Conservation (phyloP, 2,113 vertebrate genomes). For the Apteryx mantelli region DNA sequence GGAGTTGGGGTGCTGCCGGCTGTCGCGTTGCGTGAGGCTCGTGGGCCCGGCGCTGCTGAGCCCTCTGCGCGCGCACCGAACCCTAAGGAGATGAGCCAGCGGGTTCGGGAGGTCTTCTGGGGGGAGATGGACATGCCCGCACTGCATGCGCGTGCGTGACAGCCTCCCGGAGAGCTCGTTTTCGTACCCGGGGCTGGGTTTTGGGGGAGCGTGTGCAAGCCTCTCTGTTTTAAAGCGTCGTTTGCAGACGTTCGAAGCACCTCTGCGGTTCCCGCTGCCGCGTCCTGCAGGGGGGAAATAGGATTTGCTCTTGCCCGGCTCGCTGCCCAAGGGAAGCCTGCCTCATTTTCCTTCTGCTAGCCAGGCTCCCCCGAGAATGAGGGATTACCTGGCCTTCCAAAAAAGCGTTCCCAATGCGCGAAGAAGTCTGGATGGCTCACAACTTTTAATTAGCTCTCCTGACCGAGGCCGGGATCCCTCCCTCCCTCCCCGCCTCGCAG, state of each 20-base stretch:
- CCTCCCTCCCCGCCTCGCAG: conserved; percentile 23
- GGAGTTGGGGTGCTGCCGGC: background rate
- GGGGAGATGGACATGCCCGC: background rate
- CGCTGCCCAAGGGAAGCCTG: conserved; percentile 4
- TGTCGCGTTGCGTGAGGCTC: background rate
- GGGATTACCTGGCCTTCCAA: conserved; percentile 67
- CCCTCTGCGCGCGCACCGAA: background rate
- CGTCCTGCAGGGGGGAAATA: background rate
- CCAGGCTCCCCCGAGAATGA: conserved; percentile 32
- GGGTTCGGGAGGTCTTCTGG: background rate
- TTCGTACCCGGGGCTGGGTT: background rate
- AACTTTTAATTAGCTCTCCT: conserved; percentile 70
- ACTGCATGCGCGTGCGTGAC: rapidly evolving
- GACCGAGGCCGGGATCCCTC: conserved; percentile 42
- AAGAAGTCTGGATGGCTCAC: conserved; percentile 57
- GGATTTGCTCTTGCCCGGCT: conserved; percentile 18
- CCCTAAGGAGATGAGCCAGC: background rate
- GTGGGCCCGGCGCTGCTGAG: background rate
- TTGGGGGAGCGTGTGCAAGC: background rate
- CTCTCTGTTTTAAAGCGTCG: background rate
- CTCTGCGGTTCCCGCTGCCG: background rate
- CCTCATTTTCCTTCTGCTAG: conserved; percentile 28
- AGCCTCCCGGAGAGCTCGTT: background rate
- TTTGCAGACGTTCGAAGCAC: background rate
- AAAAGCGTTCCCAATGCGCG: background rate